Percentiles rank a stretch among this genome's conserved stretches.
phyloP scores from a whole-genome alignment of 2,113 vertebrate genomes.

The Passer domesticus region DNA sequence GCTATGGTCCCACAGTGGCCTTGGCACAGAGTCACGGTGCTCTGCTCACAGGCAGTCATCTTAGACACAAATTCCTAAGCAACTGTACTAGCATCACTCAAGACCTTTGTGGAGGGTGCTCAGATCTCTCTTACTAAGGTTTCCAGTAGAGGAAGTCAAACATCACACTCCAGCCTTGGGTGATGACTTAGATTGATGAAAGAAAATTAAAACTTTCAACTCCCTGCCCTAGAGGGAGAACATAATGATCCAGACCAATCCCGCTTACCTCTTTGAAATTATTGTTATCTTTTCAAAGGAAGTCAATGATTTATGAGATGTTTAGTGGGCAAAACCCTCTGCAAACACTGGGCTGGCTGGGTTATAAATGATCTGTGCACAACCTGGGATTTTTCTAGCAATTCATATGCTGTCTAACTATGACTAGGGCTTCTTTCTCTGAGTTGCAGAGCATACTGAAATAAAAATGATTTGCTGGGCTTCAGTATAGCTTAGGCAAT shows the following conservation, averaged over 20 bases:
- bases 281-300: conserved; percentile 54
- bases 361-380: conserved; percentile 26
- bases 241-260: conserved; percentile 53
- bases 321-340: conserved; percentile 39
- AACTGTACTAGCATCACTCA: background rate
- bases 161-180: background rate
- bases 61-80: background rate
- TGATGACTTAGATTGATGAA: conserved; percentile 51
- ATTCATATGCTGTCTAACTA: background rate
- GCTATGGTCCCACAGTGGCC: background rate
- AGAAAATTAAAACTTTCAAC: conserved; percentile 57
- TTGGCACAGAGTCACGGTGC: fast-evolving
- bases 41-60: background rate
- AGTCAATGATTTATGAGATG: conserved; percentile 58
- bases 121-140: background rate
- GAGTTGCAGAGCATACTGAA: background rate
- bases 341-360: background rate
- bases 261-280: conserved; percentile 48
- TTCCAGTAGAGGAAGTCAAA: conserved; percentile 13
- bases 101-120: background rate
- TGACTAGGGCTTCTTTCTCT: background rate
- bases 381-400: conserved; percentile 11
- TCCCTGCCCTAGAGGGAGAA: conserved; percentile 34
- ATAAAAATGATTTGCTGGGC: conserved; percentile 10
- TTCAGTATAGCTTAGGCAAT: background rate